These are phyloP conservation scores for Anolis carolinensis DNA, from an alignment of 2,113 vertebrate genomes.

Conservation along the genomic window DNA sequence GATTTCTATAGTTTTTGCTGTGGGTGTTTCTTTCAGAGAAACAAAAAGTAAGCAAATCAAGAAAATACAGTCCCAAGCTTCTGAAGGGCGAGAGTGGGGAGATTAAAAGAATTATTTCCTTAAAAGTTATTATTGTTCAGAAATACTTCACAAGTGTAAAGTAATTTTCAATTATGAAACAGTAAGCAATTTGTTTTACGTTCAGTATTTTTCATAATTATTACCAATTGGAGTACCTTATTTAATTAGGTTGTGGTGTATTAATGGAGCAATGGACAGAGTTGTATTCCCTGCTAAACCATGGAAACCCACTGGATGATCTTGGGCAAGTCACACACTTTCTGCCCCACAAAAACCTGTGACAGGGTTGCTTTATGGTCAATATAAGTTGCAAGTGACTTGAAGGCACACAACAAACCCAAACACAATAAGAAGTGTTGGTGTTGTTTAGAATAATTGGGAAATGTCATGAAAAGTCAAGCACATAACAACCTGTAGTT, in stretches of 20 bases:
- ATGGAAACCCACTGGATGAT: no score
- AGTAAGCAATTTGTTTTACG: neutral
- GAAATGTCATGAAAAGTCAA: neutral
- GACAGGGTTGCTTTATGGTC: no score
- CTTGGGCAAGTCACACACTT: no score
- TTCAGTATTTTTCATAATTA: no score
- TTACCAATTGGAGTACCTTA: neutral
- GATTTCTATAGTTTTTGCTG: conserved; percentile 5
- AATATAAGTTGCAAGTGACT: no score
- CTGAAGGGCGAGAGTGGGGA: neutral
- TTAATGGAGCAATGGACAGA: no score
- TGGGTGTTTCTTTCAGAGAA: neutral
- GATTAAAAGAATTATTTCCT: neutral
- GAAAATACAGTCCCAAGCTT: neutral
- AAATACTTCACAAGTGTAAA: neutral
- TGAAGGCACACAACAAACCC: no score
- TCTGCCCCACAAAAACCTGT: no score
- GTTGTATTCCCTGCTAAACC: no score
- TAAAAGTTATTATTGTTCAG: neutral
- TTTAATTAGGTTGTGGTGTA: no score
- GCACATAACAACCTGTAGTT: neutral
- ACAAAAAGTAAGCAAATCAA: neutral
- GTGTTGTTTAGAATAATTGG: neutral
- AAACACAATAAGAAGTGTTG: neutral
- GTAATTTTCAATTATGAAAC: neutral